Percentiles rank a stretch among this genome's conserved stretches.
phyloP scores from a whole-genome alignment of 1,140 invertebrate species.

The Matsumurasca onukii region DNA sequence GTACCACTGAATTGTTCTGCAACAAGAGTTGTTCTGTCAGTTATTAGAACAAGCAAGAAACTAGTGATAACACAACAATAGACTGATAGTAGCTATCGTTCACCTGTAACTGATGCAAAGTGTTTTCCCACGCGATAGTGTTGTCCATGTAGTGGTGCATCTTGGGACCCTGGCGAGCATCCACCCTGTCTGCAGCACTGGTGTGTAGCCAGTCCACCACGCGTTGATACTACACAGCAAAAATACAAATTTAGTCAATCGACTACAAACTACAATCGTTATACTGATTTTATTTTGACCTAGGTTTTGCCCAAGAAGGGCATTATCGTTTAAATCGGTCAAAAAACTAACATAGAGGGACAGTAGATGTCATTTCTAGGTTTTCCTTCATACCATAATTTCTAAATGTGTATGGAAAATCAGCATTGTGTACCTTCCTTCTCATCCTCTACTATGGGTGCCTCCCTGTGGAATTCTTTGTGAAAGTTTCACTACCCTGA shows the following conservation, averaged over 20 bases:
- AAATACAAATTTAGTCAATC: conserved; percentile 22
- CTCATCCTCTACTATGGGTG: too few species aligned
- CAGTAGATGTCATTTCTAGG: too few species aligned
- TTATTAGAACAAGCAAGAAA: background rate
- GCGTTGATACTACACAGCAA: conserved; percentile 62
- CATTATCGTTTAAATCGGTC: conserved; percentile 20
- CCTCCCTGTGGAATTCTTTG: too few species aligned
- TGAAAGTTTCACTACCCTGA: too few species aligned
- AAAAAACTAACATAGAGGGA: conserved; percentile 5
- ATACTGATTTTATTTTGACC: background rate
- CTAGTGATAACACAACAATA: background rate
- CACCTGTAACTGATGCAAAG: conserved; percentile 74
- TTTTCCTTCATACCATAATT: too few species aligned
- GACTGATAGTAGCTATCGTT: background rate
- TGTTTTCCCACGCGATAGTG: conserved; percentile 87
- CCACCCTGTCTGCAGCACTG: conserved; percentile 70
- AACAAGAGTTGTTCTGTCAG: background rate
- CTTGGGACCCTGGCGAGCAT: conserved; percentile 54
- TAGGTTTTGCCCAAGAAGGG: background rate
- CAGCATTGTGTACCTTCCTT: too few species aligned
- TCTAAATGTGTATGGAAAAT: too few species aligned
- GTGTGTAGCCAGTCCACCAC: conserved; percentile 93
- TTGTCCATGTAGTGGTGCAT: conserved; percentile 72
- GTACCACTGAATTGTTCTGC: conserved; percentile 50
- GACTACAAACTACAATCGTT: conserved; percentile 1